A percentile compares a stretch with the other conserved stretches of the same genome.
These are phyloP conservation scores for Pollimyrus isidori DNA, from an alignment of 2,113 vertebrate genomes.

Conservation along the genomic window DNA sequence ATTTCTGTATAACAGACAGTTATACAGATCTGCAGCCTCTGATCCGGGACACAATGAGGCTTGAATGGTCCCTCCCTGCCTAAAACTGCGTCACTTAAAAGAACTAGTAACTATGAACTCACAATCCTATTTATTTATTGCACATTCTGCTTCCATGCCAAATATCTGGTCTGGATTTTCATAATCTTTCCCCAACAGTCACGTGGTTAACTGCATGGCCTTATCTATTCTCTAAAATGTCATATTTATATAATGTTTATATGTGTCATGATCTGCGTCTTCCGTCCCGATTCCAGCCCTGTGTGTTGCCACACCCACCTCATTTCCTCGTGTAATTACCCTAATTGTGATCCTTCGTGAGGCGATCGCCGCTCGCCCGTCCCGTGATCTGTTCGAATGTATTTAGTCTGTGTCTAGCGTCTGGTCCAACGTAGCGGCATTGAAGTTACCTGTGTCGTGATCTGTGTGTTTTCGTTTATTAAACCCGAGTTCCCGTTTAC, in stretches of 20 bases:
- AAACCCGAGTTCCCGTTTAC: too few species aligned
- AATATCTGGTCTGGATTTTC: background rate
- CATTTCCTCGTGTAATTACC: too few species aligned
- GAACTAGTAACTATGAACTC: background rate
- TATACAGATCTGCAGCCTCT: background rate
- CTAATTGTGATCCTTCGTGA: too few species aligned
- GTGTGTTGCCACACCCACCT: too few species aligned
- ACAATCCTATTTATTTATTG: background rate
- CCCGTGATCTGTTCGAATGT: too few species aligned
- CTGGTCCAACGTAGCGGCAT: too few species aligned
- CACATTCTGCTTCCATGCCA: background rate
- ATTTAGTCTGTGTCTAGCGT: too few species aligned
- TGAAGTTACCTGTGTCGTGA: too few species aligned
- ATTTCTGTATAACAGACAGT: background rate
- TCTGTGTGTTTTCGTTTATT: too few species aligned
- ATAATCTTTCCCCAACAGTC: background rate
- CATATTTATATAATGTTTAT: background rate
- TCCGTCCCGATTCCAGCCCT: too few species aligned
- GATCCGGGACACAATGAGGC: background rate
- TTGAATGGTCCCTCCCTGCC: background rate
- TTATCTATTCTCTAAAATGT: background rate
- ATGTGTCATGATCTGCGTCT: too few species aligned
- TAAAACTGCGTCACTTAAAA: background rate
- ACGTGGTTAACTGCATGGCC: background rate
- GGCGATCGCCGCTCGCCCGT: too few species aligned